These are phyloP conservation scores for Cheirogaleus major DNA, from an alignment of 2,797 vertebrate genomes.

Conservation along the genomic window DNA sequence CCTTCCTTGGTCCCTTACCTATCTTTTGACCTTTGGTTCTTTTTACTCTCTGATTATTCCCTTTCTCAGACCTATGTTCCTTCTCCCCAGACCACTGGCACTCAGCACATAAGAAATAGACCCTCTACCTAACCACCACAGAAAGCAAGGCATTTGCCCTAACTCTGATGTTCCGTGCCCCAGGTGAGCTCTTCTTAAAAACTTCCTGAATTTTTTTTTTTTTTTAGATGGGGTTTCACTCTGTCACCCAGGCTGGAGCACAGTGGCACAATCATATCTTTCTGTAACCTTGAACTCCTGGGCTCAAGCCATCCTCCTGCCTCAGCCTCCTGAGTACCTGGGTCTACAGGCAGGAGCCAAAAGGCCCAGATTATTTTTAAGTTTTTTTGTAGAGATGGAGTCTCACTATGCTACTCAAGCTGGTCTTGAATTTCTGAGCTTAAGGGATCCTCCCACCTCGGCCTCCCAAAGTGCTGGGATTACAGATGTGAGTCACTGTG, in stretches of 20 bases:
- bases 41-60: not conserved
- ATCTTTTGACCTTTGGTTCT: not conserved
- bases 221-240: not conserved
- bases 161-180: not conserved
- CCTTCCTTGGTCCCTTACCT: fast-evolving
- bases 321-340: not conserved
- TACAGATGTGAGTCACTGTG: not conserved
- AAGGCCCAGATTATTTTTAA: not conserved
- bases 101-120: not conserved
- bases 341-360: not conserved
- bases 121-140: not conserved
- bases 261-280: not conserved
- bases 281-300: not conserved
- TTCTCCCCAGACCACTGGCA: not conserved
- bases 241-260: not conserved
- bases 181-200: not conserved
- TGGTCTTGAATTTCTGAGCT: not conserved
- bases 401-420: not conserved
- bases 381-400: not conserved
- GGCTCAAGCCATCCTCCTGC: not conserved
- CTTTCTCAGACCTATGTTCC: not conserved
- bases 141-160: not conserved
- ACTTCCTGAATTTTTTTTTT: not conserved
- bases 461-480: not conserved
- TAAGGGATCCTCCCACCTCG: not conserved